Percentiles rank a stretch among this genome's conserved stretches.
Evolutionary conservation across 2,113 vertebrate genomes (phyloP).

Genomic region (Dolichallabes microphthalmus): DNA sequence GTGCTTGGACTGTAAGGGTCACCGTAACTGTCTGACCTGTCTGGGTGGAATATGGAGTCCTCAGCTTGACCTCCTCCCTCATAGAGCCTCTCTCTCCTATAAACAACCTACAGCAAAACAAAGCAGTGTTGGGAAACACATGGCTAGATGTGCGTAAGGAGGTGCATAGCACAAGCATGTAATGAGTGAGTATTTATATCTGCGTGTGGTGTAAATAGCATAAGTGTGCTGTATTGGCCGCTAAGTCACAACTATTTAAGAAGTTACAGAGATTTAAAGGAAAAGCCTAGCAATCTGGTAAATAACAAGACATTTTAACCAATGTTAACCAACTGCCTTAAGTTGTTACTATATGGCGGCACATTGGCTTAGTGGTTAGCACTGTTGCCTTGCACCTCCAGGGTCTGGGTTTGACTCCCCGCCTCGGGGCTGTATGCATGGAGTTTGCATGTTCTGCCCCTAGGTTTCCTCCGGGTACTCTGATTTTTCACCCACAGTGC

Average conservation of each 20-base stretch:
- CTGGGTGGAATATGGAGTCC: constrained; percentile 63
- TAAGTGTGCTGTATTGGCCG: neutral
- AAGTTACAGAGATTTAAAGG: neutral
- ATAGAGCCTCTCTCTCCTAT: constrained; percentile 63
- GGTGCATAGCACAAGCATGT: neutral
- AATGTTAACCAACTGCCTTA: too few relatives aligned
- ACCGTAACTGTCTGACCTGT: constrained; percentile 67
- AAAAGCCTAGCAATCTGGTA: neutral
- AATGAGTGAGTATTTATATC: neutral
- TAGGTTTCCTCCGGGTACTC: too few relatives aligned
- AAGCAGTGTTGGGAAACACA: neutral
- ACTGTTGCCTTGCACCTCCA: too few relatives aligned
- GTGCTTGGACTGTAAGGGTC: constrained; percentile 66
- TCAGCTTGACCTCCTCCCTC: constrained; percentile 66
- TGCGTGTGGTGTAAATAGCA: neutral
- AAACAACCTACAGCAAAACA: constrained; percentile 59
- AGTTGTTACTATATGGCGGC: too few relatives aligned
- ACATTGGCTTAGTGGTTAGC: too few relatives aligned
- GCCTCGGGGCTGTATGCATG: too few relatives aligned
- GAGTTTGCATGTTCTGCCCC: too few relatives aligned
- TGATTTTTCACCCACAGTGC: too few relatives aligned
- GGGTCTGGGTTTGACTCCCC: too few relatives aligned
- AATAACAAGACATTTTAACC: neutral
- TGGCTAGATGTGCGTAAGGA: neutral
- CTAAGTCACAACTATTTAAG: neutral